These are phyloP conservation scores for Diphyllodes magnificus DNA, from an alignment of 2,113 vertebrate species.

Conservation along the genomic window DNA sequence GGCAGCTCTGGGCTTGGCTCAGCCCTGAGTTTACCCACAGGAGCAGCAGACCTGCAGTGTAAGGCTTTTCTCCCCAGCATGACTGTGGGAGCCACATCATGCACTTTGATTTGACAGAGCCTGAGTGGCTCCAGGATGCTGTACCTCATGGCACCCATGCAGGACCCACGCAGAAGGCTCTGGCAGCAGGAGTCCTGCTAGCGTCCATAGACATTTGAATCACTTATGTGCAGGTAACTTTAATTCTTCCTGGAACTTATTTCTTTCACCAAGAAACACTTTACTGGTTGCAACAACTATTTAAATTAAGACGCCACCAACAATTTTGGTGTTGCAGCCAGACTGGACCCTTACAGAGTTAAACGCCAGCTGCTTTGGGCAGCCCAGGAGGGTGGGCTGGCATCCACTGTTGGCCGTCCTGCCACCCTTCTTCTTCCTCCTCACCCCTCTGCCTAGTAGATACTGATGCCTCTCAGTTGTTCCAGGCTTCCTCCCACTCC, in stretches of 20 bases:
- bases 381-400: background rate
- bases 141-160: accelerated
- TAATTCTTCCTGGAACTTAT: background rate
- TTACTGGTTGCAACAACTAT: background rate
- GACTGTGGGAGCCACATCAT: background rate
- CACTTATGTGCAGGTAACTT: background rate
- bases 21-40: background rate
- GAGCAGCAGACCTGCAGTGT: background rate
- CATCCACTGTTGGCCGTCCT: background rate
- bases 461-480: background rate
- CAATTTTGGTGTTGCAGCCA: background rate
- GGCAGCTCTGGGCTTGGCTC: background rate
- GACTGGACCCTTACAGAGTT: background rate
- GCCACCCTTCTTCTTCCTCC: background rate
- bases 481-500: background rate
- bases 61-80: background rate
- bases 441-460: background rate
- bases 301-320: background rate
- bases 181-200: background rate
- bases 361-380: background rate
- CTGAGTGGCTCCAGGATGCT: accelerated
- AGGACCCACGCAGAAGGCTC: background rate
- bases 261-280: background rate
- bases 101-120: background rate
- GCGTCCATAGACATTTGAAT: background rate